Percentiles rank a stretch among this genome's conserved stretches.
Conservation (phyloP, 2,888 invertebrate species). For the Chouioia cunea region DNA sequence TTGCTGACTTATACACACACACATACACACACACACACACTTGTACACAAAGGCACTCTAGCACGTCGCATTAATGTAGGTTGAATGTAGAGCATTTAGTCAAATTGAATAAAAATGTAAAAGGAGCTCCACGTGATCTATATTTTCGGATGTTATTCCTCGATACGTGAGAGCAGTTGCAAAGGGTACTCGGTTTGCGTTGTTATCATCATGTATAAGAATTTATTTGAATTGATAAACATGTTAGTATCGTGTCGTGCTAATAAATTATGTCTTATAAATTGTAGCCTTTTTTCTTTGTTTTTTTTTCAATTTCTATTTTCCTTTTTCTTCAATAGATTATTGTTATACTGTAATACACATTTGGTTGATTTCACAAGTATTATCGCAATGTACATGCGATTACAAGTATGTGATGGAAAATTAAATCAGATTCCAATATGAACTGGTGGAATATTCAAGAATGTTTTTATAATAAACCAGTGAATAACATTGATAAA, state of each 20-base stretch:
- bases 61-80: not conserved
- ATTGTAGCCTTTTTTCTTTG: constrained; percentile 22
- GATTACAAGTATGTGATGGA: no score
- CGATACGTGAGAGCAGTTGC: no score
- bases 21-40: not conserved
- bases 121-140: constrained; percentile 1
- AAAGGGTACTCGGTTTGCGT: no score
- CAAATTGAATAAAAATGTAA: constrained; percentile 24
- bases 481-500: no score
- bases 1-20: not conserved
- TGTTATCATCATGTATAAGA: no score
- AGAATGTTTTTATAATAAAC: no score
- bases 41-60: not conserved
- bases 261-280: constrained; percentile 63
- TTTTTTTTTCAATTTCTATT: not conserved
- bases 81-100: constrained; percentile 14
- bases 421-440: no score
- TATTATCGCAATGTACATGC: no score
- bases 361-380: no score
- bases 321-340: not conserved
- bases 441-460: no score
- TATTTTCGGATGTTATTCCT: no score
- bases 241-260: constrained; percentile 57
- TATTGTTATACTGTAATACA: not conserved
- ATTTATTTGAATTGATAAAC: no score